Evolutionary conservation across 2,797 vertebrate species (phyloP), one percentile per base, ranked within the genome.

Genomic region (Thaleichthys pacificus): DNA sequence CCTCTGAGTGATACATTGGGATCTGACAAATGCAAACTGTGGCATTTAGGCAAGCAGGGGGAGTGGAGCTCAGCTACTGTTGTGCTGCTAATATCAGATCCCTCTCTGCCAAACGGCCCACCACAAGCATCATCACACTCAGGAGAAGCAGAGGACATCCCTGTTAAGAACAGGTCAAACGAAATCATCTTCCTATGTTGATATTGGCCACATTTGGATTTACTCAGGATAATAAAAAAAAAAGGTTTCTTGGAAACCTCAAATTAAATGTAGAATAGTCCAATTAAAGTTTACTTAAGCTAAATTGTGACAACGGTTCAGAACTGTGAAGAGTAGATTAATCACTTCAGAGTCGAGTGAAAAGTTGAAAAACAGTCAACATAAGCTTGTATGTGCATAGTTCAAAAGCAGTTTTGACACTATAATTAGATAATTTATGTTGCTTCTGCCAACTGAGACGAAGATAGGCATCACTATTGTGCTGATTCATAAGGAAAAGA

Each of bases 1-100:
- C 89, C 87, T 90, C 90, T 76, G 91, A 89, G 90, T 93, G 90
- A 93, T 91, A 86, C 92, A 94, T 93, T 89, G 89, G 87, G 87
- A 91, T 89, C 88, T 92, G 91, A 92, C 92, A 92, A 91, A 91
- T 90, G 89, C 89, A 92, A 91, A 92, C 89, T 89, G 91, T 90
- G 91, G 91, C 90, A 89, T 93, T 94, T 93, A 93, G 89, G 82
- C 81, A 88, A 90, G 88, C 86, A 85, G 85, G 87, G 87, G 86
- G 90, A 91, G 87, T 90, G 89, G 89, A 91, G 87, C 90, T 89
- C 81, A 85, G 88, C 87, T 85, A 84, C 85, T 82, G 88, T 89
- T 88, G 80, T 82, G 81, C 70, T 86, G 85, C 87, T 87, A 90
- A 87, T 88, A 74, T 68, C 42, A 62, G 77, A 65, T 71, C 76